Evolutionary conservation across 2,888 invertebrate genomes (phyloP).

Genomic region (Drosophila mimica): DNA sequence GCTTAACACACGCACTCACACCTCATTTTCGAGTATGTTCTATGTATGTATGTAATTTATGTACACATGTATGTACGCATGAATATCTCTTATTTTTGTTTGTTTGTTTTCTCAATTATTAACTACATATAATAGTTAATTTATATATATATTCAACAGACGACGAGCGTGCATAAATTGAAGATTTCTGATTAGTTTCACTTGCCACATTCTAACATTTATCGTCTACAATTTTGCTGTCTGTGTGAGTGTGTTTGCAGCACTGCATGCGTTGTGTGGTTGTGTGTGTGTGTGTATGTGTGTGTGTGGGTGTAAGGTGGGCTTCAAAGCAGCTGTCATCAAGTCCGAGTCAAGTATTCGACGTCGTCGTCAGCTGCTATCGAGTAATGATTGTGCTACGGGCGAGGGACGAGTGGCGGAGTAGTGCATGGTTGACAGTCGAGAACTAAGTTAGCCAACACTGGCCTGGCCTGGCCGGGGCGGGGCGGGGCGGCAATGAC

Average conservation of each 20-base stretch:
- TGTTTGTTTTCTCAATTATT: slow-evolving; percentile 58
- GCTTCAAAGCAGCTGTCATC: slow-evolving; percentile 58
- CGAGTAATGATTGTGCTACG: slow-evolving; percentile 52
- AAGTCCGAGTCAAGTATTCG: slow-evolving; percentile 38
- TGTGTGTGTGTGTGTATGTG: slow-evolving; percentile 46
- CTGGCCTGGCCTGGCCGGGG: slow-evolving; percentile 19
- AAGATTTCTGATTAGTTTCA: slow-evolving; percentile 57
- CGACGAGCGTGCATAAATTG: slow-evolving; percentile 69
- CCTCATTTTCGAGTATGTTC: slow-evolving; percentile 15
- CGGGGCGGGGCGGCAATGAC: slow-evolving; percentile 10
- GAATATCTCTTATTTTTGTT: not conserved
- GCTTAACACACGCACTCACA: slow-evolving; percentile 40
- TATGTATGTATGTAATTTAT: slow-evolving; percentile 32
- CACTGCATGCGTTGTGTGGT: slow-evolving; percentile 12
- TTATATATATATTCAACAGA: slow-evolving; percentile 73
- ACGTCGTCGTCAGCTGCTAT: slow-evolving; percentile 51
- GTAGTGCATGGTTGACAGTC: slow-evolving; percentile 11
- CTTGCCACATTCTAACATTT: slow-evolving; percentile 39
- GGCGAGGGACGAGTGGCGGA: not conserved
- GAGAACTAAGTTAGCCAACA: slow-evolving; percentile 41
- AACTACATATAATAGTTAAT: slow-evolving; percentile 54
- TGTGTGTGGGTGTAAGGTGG: slow-evolving; percentile 59
- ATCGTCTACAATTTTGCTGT: slow-evolving; percentile 19
- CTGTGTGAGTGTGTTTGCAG: slow-evolving; percentile 24
- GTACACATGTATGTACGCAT: slow-evolving; percentile 44